Base-by-base conservation (phyloP, 2,113 vertebrate genomes). In the Heterocephalus glaber region DNA sequence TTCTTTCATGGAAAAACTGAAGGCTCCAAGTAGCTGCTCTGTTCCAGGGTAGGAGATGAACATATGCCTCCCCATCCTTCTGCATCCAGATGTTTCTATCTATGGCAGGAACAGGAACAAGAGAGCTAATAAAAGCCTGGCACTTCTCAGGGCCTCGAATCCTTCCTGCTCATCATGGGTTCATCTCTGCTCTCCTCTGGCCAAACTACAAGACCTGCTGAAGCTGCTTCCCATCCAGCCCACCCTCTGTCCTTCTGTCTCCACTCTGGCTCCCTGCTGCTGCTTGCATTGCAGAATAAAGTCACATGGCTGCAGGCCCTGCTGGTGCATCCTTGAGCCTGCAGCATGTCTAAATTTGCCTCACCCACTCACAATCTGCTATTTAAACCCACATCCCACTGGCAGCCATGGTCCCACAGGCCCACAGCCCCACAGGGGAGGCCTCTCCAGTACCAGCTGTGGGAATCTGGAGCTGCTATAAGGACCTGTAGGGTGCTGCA, bases 241-340 rank as follows among this genome's bases (percentile, higher is more conserved):
- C 44, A 20, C 38, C 22, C 44, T 93, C 80, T 22, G 35, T 60
- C 84, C 60, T 70, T 49, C 89, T 12, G 10, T 61, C 52, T 90
- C 44, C 49, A n/a, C 60, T 70, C 54, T 72, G 90, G 89, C 89
- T 52, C 60, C 83, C 89, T 76, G 80, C 94, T 26, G 0, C 84
- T 79, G 87, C 66, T 82, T 86, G 65, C 49, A 66, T 80, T 96
- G 30, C 81, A 85, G 70, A 65, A 91, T 61, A 81, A 86, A 95
- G 89, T 94, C 76, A 44, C 65, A 56, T 44, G 0, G 0, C 63
- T 92, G 52, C 80, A 35, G 22, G 87, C 66, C 95, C 94, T 92
- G 89, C 58, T 81, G 86, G 84, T 79, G 86, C 0, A 70, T 96
- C 97, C 97, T 97, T 97, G 93, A 97, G 84, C 38, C 87, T 96